A percentile compares a stretch with the other conserved stretches of the same genome.
Conservation (phyloP, 2,888 invertebrate genomes). For the Gastrophysa polygoni region DNA sequence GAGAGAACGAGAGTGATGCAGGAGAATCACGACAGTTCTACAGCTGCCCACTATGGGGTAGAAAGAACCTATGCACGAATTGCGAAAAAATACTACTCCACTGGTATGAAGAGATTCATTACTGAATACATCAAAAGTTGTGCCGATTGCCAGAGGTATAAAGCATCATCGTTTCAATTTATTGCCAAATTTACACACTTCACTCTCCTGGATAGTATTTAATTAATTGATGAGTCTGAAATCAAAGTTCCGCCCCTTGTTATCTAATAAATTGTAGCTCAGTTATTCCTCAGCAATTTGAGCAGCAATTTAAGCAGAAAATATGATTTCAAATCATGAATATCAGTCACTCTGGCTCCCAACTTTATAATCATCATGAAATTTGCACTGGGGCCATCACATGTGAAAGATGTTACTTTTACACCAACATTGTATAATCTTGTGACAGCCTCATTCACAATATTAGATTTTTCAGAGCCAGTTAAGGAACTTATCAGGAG, state of each 20-base stretch:
- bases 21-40: slow-evolving; percentile 32
- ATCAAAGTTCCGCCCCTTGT: background rate
- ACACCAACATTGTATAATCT: slow-evolving; percentile 23
- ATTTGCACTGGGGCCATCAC: slow-evolving; percentile 30
- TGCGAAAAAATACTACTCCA: slow-evolving; percentile 27
- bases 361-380: slow-evolving; percentile 25
- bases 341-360: slow-evolving; percentile 12
- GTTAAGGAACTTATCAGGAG: slow-evolving; percentile 23
- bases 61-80: slow-evolving; percentile 30
- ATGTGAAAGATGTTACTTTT: slow-evolving; percentile 21
- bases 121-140: slow-evolving; percentile 13
- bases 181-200: slow-evolving; percentile 4
- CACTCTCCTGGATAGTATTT: background rate
- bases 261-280: background rate
- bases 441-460: slow-evolving; percentile 21
- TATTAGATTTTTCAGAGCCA: slow-evolving; percentile 18
- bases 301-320: slow-evolving; percentile 17
- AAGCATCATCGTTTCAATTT: slow-evolving; percentile 2
- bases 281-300: slow-evolving; percentile 4
- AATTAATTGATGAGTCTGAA: background rate
- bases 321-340: slow-evolving; percentile 7
- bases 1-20: slow-evolving; percentile 17
- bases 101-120: slow-evolving; percentile 24
- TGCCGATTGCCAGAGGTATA: no score
- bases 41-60: slow-evolving; percentile 37